A percentile compares a stretch with the other conserved stretches of the same genome.
Conservation (phyloP, 1,140 invertebrate species). For the Paraescarpia echinospica region DNA sequence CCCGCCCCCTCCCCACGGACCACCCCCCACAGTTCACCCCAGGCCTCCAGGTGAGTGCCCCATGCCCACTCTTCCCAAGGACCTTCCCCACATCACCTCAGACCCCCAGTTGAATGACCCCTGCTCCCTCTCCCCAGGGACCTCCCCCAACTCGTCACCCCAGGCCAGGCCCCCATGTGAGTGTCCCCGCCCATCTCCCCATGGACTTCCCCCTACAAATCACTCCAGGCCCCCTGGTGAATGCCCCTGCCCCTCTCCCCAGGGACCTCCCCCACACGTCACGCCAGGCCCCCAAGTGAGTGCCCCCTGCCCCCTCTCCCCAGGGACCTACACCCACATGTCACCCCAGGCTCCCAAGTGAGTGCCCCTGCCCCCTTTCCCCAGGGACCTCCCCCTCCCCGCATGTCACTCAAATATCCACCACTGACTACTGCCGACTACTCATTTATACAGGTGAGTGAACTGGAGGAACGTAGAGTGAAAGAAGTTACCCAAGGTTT, state of each 20-base stretch:
- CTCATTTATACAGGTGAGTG: too few relatives aligned
- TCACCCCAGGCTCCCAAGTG: conserved; percentile 55
- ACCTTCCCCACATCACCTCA: conserved; percentile 55
- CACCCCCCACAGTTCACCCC: conserved; percentile 54
- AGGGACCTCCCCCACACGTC: conserved; percentile 48
- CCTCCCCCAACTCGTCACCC: conserved; percentile 53
- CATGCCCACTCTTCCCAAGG: conserved; percentile 46
- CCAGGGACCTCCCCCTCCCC: conserved; percentile 41
- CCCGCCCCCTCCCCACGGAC: not conserved
- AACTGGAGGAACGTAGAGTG: too few relatives aligned
- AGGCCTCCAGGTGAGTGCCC: conserved; percentile 51
- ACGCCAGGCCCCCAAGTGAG: conserved; percentile 54
- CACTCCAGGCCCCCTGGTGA: conserved; percentile 54
- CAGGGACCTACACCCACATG: conserved; percentile 44
- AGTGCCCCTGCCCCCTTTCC: conserved; percentile 27
- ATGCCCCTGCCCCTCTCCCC: conserved; percentile 47
- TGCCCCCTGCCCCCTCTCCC: conserved; percentile 20
- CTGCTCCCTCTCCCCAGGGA: not conserved
- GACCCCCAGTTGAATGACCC: conserved; percentile 46
- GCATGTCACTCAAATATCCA: conserved; percentile 55
- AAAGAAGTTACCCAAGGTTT: too few relatives aligned
- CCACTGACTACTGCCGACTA: too few relatives aligned
- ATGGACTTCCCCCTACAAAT: conserved; percentile 47
- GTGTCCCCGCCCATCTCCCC: conserved; percentile 23
- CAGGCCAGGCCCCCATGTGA: conserved; percentile 53